Evolutionary conservation across 2,888 invertebrate species (phyloP).

Genomic region (Cosmorhoe ocellata): DNA sequence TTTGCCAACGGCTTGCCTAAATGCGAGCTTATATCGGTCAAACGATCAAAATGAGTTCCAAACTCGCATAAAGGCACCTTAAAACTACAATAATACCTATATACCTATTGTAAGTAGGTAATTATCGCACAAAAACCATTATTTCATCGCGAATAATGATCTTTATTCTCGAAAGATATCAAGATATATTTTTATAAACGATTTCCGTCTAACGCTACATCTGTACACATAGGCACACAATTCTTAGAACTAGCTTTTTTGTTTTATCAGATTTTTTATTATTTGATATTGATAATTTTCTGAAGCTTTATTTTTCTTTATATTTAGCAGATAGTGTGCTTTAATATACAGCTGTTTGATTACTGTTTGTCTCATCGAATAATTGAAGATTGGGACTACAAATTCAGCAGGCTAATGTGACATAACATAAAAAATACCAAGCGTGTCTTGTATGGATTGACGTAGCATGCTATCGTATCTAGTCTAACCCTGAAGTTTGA

Average conservation of each 20-base stretch:
- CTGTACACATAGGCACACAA: conserved; percentile 80
- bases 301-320: background rate
- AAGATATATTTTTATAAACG: conserved; percentile 36
- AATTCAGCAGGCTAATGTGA: too few relatives aligned
- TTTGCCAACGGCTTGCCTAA: conserved; percentile 57
- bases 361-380: conserved; percentile 10
- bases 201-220: conserved; percentile 53
- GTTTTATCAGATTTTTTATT: conserved; percentile 9
- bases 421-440: too few relatives aligned
- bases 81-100: conserved; percentile 55
- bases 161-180: conserved; percentile 29
- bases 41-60: conserved; percentile 32
- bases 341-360: conserved; percentile 24
- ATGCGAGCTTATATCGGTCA: conserved; percentile 49
- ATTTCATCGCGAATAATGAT: conserved; percentile 36
- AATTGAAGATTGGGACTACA: background rate
- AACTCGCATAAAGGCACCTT: conserved; percentile 66
- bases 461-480: too few relatives aligned
- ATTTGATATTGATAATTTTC: conserved; percentile 6
- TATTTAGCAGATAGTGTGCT: conserved; percentile 6
- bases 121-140: conserved; percentile 39
- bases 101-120: conserved; percentile 54
- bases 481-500: background rate
- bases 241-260: conserved; percentile 65
- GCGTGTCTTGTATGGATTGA: too few relatives aligned